These are phyloP conservation scores for Eupeodes latifasciatus DNA, from an alignment of 2,888 invertebrate genomes.

Conservation along the genomic window DNA sequence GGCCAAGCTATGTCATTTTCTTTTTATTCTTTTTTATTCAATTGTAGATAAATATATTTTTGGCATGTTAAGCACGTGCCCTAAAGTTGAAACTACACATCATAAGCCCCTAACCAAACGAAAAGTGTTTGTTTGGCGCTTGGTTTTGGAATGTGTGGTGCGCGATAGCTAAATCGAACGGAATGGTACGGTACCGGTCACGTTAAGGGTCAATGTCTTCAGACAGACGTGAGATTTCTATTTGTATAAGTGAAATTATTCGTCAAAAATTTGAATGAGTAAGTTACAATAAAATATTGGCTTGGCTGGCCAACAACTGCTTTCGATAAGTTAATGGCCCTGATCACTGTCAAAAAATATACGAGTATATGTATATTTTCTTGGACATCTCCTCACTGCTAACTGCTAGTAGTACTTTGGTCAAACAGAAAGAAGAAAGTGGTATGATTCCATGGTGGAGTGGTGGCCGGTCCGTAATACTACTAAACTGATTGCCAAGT, in stretches of 20 bases:
- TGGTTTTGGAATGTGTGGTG: constrained; percentile 8
- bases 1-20: constrained; percentile 20
- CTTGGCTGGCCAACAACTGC: constrained; percentile 11
- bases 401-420: not conserved
- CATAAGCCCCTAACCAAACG: not conserved
- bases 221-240: constrained; percentile 67
- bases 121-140: constrained; percentile 14
- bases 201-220: constrained; percentile 60
- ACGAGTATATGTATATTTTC: not conserved
- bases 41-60: not conserved
- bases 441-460: constrained; percentile 63
- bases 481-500: constrained; percentile 28
- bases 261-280: constrained; percentile 7
- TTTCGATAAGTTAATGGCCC: constrained; percentile 60
- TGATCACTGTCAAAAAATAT: constrained; percentile 26
- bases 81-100: constrained; percentile 47
- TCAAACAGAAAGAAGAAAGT: constrained; percentile 69
- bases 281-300: not conserved
- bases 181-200: constrained; percentile 25
- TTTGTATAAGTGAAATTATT: constrained; percentile 43
- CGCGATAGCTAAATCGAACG: constrained; percentile 40
- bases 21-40: not conserved
- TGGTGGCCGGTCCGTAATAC: not conserved
- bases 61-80: constrained; percentile 66
- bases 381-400: constrained; percentile 51